Evolutionary conservation across 2,797 vertebrate genomes (phyloP).

Genomic region (Alfaro cultratus): DNA sequence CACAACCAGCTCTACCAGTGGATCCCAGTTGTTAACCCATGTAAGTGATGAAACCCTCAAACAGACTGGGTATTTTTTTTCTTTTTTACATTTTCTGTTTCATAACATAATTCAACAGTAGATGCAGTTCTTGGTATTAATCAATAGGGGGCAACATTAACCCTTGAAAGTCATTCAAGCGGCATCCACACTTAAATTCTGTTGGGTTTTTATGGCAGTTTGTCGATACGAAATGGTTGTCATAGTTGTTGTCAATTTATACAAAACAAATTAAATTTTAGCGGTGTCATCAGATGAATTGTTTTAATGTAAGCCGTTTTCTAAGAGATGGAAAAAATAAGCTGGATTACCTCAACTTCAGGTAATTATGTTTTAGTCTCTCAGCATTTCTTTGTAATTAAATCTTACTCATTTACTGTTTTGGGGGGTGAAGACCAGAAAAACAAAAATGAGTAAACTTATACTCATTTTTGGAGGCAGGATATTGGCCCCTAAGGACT

Average conservation of each 20-base stretch:
- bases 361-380: neutral
- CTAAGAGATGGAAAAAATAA: neutral
- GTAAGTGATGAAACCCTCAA: constrained; percentile 69
- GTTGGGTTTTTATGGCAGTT: constrained; percentile 1
- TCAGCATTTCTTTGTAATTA: neutral
- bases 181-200: neutral
- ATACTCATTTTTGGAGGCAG: too few species aligned
- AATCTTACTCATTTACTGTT: neutral
- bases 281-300: neutral
- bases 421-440: neutral
- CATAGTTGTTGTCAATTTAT: neutral
- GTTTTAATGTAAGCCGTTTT: neutral
- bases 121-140: constrained; percentile 20
- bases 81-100: neutral
- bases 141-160: constrained; percentile 67
- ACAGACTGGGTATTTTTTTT: neutral
- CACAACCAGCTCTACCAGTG: constrained; percentile 93
- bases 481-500: too few species aligned
- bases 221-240: constrained; percentile 2
- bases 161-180: constrained; percentile 13
- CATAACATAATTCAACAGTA: neutral
- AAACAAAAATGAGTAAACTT: neutral
- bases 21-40: constrained; percentile 86
- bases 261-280: neutral
- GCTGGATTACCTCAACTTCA: neutral